Conservation (phyloP, 2,113 vertebrate species). For the Sinocyclocheilus grahami region DNA sequence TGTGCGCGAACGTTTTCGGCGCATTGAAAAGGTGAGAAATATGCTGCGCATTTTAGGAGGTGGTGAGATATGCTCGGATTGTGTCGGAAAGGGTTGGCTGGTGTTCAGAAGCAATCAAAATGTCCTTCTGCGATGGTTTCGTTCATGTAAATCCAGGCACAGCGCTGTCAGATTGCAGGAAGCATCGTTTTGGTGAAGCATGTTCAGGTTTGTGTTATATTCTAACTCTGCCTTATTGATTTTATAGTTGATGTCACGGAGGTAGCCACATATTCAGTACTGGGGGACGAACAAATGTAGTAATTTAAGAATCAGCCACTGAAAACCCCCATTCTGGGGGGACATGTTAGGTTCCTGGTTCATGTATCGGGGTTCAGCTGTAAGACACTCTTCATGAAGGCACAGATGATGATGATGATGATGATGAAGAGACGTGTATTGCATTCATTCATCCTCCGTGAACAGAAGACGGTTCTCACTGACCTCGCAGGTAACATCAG, state of each 20-base stretch:
- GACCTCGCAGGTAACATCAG: not conserved
- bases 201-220: not conserved
- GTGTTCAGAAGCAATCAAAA: not conserved
- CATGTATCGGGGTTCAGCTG: too few relatives aligned
- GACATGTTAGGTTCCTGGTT: too few relatives aligned
- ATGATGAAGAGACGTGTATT: not conserved
- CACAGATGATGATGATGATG: not conserved
- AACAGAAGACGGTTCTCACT: not conserved
- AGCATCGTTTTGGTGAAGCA: not conserved
- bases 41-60: slow-evolving; percentile 47
- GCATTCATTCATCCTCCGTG: not conserved
- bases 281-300: not conserved
- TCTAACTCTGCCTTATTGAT: not conserved
- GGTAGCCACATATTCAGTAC: not conserved
- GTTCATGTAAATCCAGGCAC: not conserved
- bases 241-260: not conserved
- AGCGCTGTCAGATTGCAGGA: not conserved
- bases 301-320: not conserved
- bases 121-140: not conserved
- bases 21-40: slow-evolving; percentile 79
- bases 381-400: not conserved
- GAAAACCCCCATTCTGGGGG: not conserved
- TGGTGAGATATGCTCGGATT: slow-evolving; percentile 36
- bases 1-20: slow-evolving; percentile 81
- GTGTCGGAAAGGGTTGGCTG: slow-evolving; percentile 18